Conservation (phyloP, 2,888 invertebrate species). For the Tipula helvola region DNA sequence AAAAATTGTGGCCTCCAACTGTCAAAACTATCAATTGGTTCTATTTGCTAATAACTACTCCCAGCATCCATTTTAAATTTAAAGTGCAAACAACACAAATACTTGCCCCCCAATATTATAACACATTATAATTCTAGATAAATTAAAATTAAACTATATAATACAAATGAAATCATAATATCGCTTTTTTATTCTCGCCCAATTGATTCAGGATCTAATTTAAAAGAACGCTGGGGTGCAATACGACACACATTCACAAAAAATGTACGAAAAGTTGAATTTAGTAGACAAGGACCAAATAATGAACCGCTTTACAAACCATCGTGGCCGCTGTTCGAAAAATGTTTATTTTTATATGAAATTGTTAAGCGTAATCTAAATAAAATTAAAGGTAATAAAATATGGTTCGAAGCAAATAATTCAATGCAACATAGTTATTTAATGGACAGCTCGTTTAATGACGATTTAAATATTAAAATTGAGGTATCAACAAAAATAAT, state of each 20-base stretch:
- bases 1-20: too few species aligned
- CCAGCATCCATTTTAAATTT: too few species aligned
- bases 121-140: neutral
- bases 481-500: neutral
- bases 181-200: neutral
- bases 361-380: constrained; percentile 8
- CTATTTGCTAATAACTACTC: too few species aligned
- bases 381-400: constrained; percentile 7
- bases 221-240: constrained; percentile 9
- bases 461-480: constrained; percentile 5
- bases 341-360: constrained; percentile 8
- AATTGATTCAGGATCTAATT: neutral
- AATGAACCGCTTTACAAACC: neutral
- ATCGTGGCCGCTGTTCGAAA: constrained; percentile 9
- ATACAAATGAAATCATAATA: neutral
- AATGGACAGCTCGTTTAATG: neutral
- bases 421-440: constrained; percentile 5
- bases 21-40: too few species aligned
- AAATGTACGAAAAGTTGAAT: constrained; percentile 8
- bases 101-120: too few species aligned
- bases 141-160: neutral
- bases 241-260: constrained; percentile 8
- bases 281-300: constrained; percentile 1
- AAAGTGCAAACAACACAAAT: too few species aligned
- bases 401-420: constrained; percentile 1